Conservation (phyloP, 1,140 invertebrate genomes). For the Anastrepha obliqua region DNA sequence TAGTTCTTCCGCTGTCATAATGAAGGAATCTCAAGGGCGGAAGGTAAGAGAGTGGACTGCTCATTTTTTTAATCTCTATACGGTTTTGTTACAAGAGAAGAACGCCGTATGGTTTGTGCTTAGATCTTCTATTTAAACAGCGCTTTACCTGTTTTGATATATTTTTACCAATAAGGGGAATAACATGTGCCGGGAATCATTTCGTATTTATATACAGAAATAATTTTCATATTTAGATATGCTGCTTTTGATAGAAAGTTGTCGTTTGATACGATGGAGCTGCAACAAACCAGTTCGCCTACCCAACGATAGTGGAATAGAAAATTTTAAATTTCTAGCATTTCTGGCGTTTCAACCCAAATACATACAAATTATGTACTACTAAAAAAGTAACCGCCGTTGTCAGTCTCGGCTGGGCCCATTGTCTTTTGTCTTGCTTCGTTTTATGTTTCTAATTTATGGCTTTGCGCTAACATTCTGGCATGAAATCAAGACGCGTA, state of each 20-base stretch:
- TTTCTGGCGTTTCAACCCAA: constrained; percentile 31
- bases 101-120: too few relatives aligned
- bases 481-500: constrained; percentile 46
- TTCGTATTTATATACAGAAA: too few relatives aligned
- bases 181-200: too few relatives aligned
- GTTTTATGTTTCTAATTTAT: constrained; percentile 38
- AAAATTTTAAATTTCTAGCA: constrained; percentile 21
- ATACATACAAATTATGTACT: constrained; percentile 4
- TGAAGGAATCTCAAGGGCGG: too few relatives aligned
- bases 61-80: too few relatives aligned
- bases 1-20: too few relatives aligned
- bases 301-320: not conserved
- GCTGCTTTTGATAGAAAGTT: constrained; percentile 2
- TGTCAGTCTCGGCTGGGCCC: not conserved
- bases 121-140: too few relatives aligned
- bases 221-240: not conserved
- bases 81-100: too few relatives aligned
- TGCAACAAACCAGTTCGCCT: constrained; percentile 33
- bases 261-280: not conserved
- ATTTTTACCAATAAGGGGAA: too few relatives aligned
- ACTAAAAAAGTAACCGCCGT: not conserved
- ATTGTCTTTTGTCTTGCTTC: not conserved
- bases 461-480: constrained; percentile 37
- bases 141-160: too few relatives aligned
- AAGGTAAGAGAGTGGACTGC: too few relatives aligned